Evolutionary conservation across 2,888 invertebrate species (phyloP), one percentile per base, ranked within the genome.

Genomic region (Amphimallon solstitiale): DNA sequence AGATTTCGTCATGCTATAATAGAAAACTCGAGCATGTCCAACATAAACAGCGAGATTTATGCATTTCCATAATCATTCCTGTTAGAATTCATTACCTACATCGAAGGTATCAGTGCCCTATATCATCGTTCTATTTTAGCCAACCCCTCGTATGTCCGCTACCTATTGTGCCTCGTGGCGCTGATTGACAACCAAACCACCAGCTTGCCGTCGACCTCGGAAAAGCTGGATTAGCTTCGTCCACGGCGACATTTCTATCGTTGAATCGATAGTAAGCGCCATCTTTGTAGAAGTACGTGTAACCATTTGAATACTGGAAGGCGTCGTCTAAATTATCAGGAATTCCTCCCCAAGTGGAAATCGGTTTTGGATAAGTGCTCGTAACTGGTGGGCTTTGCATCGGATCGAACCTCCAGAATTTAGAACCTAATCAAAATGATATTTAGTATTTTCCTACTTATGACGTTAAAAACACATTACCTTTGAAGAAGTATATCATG

Each of bases 401-500:
- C 0, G 95, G 95, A 81, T 97, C 95, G 79, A 96, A 98, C 77
- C 95, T 87, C 96, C 96, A 97, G 87, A 97, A 97, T 81, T 95
- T 92, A 68, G 90, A 88, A 29, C 86, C 88, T 86, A 71, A 59
- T 72, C n/a, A n/a, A n/a, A n/a, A n/a, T n/a, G n/a, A n/a, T 14
- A 6, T 43, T 43, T n/a, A n/a, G n/a, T n/a, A n/a, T 14, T 7
- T 6, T n/a, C n/a, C 14, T 12, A 2, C 14, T 7, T 2, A 45
- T 29, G 19, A 60, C 9, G 21, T 15, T 1, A 3, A 43, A 10
- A 45, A 7, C 10, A 35, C n/a, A 56, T 23, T 79, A 83, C 95
- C 95, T 84, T 97, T 97, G 84, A 94, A 95, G 86, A 98, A 97
- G 83, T 97, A 98, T 67, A 97, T 95, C 82, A 97, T 97, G 72